Percentiles rank a stretch among this genome's conserved stretches.
These are phyloP conservation scores for Ptycholaimellus sp. DNA, from an alignment of 2,888 invertebrate species.

Conservation along the genomic window DNA sequence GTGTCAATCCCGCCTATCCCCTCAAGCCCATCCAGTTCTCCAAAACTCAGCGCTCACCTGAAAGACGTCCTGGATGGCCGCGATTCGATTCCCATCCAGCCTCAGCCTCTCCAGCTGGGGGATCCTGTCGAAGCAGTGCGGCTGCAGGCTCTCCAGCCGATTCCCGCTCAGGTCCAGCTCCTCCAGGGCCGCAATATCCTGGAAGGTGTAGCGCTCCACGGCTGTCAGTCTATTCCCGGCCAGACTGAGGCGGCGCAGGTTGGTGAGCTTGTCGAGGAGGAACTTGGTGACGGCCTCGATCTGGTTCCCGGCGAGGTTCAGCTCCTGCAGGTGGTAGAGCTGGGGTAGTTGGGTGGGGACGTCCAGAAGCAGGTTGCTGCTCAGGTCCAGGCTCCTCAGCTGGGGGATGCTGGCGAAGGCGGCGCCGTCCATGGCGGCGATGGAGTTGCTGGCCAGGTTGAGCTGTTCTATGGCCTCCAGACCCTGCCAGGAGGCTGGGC, in stretches of 20 bases:
- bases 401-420: constrained; percentile 14
- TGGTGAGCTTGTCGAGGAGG: constrained; percentile 63
- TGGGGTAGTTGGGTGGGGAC: constrained; percentile 4
- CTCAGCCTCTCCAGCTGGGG: no score
- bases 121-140: no score
- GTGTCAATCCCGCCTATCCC: no score
- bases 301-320: constrained; percentile 15
- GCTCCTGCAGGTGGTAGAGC: constrained; percentile 12
- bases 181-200: constrained; percentile 8
- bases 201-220: constrained; percentile 8
- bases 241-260: constrained; percentile 38
- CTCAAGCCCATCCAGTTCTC: no score
- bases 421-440: constrained; percentile 10
- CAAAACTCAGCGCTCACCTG: no score
- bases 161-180: constrained; percentile 10
- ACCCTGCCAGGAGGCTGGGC: no score
- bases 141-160: constrained; percentile 3
- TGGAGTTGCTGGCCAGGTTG: constrained; percentile 14
- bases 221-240: constrained; percentile 8
- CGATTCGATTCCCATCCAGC: no score
- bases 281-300: constrained; percentile 23
- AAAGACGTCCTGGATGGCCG: no score
- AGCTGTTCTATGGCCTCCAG: no score
- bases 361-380: not conserved
- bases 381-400: constrained; percentile 15